phyloP scores from a whole-genome alignment of 2,888 invertebrate species.

The Drosophila dives region DNA sequence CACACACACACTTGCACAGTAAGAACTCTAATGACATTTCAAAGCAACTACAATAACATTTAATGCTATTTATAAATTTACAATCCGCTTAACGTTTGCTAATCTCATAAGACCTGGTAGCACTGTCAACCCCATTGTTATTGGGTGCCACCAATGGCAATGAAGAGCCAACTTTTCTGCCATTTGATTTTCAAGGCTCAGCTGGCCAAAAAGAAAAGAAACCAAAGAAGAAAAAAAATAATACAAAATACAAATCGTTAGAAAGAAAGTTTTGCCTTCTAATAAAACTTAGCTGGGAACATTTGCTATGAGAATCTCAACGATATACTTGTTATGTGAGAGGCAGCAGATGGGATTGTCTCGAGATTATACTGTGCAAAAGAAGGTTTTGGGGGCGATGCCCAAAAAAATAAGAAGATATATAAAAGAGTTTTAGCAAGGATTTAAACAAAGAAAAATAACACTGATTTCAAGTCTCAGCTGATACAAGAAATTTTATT shows the following conservation, averaged over 20 bases:
- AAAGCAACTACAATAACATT: constrained; percentile 58
- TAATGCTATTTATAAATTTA: constrained; percentile 77
- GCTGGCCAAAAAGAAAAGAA: constrained; percentile 30
- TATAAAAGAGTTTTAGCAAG: constrained; percentile 12
- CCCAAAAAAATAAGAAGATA: background rate
- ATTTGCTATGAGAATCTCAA: constrained; percentile 43
- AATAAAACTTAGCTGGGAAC: constrained; percentile 59
- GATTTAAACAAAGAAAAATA: background rate
- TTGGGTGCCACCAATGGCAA: constrained; percentile 36
- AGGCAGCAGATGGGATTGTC: constrained; percentile 53
- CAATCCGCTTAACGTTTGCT: constrained; percentile 67
- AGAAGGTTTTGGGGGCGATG: constrained; percentile 12
- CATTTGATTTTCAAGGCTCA: constrained; percentile 70
- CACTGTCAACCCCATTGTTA: constrained; percentile 57
- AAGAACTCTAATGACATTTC: constrained; percentile 59
- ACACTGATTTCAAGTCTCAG: constrained; percentile 14
- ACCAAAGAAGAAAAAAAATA: constrained; percentile 7
- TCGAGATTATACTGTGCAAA: constrained; percentile 30
- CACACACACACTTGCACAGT: constrained; percentile 4
- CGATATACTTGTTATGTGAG: constrained; percentile 53
- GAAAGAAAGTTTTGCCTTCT: constrained; percentile 72
- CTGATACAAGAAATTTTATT: constrained; percentile 4
- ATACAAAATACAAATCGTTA: constrained; percentile 43
- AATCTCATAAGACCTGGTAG: constrained; percentile 74
- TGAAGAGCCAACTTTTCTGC: constrained; percentile 52